A percentile compares a stretch with the other conserved stretches of the same genome.
Evolutionary conservation across 2,797 vertebrate species (phyloP).

Genomic region (Sebastes minor): DNA sequence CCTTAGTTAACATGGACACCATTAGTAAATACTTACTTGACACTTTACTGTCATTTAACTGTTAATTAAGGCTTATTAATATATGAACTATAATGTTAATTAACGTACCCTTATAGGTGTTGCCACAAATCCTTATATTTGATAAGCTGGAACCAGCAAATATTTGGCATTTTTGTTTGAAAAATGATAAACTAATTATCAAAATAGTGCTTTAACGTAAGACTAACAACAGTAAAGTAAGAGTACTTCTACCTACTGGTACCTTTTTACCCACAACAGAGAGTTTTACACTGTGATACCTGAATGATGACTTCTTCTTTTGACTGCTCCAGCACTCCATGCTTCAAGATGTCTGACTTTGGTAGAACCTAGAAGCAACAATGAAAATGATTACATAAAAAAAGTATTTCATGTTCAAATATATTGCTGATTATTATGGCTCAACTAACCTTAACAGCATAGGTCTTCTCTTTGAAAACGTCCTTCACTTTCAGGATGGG

Average conservation of each 20-base stretch:
- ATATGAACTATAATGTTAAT: not conserved
- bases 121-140: not conserved
- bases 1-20: no score
- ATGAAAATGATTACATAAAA: not conserved
- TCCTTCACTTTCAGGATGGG: conserved; percentile 90
- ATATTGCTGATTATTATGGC: not conserved
- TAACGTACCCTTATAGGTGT: no score
- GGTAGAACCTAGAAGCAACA: conserved; percentile 82
- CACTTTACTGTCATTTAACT: not conserved
- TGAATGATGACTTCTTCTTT: conserved; percentile 93
- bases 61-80: not conserved
- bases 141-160: not conserved
- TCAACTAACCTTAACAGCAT: conserved; percentile 86
- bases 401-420: not conserved
- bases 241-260: not conserved
- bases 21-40: no score
- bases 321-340: conserved; percentile 84
- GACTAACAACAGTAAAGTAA: not conserved
- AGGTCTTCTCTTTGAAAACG: conserved; percentile 79
- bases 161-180: not conserved
- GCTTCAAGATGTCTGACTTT: conserved; percentile 86
- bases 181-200: not conserved
- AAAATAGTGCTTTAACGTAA: not conserved
- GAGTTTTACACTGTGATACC: conserved; percentile 48
- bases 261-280: not conserved